Evolutionary conservation across 2,797 vertebrate genomes (phyloP).

Genomic region (Spea hammondii): DNA sequence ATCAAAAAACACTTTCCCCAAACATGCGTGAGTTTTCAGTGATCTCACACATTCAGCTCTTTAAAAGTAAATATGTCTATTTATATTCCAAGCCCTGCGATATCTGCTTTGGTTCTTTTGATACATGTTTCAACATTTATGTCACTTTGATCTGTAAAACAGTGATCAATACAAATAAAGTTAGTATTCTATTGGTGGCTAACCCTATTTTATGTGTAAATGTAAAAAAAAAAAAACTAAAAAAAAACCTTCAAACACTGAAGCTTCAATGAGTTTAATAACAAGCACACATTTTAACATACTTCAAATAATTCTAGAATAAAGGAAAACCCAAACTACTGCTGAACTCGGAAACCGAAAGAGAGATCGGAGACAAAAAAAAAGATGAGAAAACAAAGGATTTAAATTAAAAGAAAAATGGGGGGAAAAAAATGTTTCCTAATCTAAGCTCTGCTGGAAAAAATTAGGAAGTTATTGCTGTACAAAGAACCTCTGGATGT

Average conservation of each 20-base stretch:
- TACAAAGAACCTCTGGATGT: constrained; percentile 78
- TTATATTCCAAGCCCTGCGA: not conserved
- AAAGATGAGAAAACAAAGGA: constrained; percentile 23
- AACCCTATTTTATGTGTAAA: constrained; percentile 44
- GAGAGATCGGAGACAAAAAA: not conserved
- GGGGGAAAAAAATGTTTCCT: constrained; percentile 65
- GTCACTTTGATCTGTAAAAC: constrained; percentile 49
- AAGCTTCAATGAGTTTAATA: constrained; percentile 44
- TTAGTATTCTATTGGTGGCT: constrained; percentile 40
- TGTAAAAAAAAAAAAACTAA: constrained; percentile 5
- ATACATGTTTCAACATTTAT: constrained; percentile 20
- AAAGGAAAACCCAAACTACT: constrained; percentile 26
- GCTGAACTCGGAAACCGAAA: constrained; percentile 18
- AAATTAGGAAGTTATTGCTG: constrained; percentile 73
- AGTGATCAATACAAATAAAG: constrained; percentile 50
- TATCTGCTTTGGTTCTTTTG: constrained; percentile 29
- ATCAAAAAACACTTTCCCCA: constrained; percentile 34
- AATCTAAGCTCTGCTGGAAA: constrained; percentile 70
- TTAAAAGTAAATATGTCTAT: constrained; percentile 39
- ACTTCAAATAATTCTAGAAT: constrained; percentile 42
- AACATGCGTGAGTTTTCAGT: constrained; percentile 1
- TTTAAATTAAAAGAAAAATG: constrained; percentile 55
- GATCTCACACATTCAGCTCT: not conserved
- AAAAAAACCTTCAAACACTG: constrained; percentile 38
- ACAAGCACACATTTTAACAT: constrained; percentile 36